Evolutionary conservation across 1,140 invertebrate species (phyloP).

Genomic region (Sogatella furcifera): DNA sequence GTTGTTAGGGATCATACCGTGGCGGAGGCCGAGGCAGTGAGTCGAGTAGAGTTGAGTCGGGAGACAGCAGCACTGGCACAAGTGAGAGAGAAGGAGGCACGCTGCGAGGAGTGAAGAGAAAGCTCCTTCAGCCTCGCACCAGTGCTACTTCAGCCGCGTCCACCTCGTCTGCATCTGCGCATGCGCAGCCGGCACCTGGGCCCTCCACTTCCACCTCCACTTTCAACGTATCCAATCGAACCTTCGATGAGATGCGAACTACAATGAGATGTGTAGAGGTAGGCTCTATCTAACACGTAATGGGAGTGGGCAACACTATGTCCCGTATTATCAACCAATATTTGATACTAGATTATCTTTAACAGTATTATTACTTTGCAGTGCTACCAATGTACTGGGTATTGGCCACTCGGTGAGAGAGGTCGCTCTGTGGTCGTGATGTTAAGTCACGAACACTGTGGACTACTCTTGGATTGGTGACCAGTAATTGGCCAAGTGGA

Average conservation of each 20-base stretch:
- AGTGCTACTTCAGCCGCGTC: not conserved
- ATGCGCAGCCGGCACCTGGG: not conserved
- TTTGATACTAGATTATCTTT: too few species aligned
- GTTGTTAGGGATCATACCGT: constrained; percentile 17
- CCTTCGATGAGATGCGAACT: constrained; percentile 10
- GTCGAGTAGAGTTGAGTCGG: constrained; percentile 25
- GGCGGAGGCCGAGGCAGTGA: constrained; percentile 29
- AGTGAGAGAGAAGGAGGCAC: constrained; percentile 21
- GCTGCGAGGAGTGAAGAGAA: constrained; percentile 19
- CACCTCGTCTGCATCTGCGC: not conserved
- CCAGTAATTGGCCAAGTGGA: too few species aligned
- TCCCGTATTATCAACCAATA: too few species aligned
- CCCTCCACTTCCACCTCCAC: not conserved
- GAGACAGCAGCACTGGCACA: constrained; percentile 16
- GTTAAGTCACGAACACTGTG: too few species aligned
- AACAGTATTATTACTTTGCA: too few species aligned
- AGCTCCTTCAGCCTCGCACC: not conserved
- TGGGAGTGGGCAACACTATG: too few species aligned
- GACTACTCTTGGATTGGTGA: too few species aligned
- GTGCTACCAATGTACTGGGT: too few species aligned
- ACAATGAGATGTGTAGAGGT: too few species aligned
- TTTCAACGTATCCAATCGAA: constrained; percentile 18
- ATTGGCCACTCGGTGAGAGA: too few species aligned
- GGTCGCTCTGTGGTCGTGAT: too few species aligned
- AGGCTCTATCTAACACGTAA: too few species aligned